Conservation (phyloP, 1,140 invertebrate genomes). For the Mactra quadrangularis region DNA sequence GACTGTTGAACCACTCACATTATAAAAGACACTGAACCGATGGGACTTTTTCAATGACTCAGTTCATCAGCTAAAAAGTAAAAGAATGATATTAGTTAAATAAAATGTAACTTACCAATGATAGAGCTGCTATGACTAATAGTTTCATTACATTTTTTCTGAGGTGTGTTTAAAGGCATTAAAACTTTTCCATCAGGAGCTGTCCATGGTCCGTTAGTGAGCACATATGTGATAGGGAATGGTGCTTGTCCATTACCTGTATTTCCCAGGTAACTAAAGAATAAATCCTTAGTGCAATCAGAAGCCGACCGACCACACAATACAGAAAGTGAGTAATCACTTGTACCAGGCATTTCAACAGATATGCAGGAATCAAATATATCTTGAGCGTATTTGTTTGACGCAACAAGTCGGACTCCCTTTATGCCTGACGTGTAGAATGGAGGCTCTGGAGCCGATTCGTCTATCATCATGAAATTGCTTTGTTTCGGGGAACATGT, state of each 20-base stretch:
- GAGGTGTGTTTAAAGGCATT: slow-evolving; percentile 86
- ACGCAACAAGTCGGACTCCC: slow-evolving; percentile 86
- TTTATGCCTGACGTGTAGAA: slow-evolving; percentile 74
- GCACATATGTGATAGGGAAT: slow-evolving; percentile 91
- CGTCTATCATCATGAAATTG: slow-evolving; percentile 86
- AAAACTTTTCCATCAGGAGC: slow-evolving; percentile 77
- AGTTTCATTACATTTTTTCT: slow-evolving; percentile 88
- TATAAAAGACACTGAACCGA: too few relatives aligned
- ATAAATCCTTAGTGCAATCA: slow-evolving; percentile 76
- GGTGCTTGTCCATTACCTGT: slow-evolving; percentile 88
- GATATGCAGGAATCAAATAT: slow-evolving; percentile 93
- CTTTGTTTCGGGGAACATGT: slow-evolving; percentile 92
- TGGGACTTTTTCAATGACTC: too few relatives aligned
- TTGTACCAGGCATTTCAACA: slow-evolving; percentile 91
- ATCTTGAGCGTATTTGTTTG: slow-evolving; percentile 88
- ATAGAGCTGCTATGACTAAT: slow-evolving; percentile 85
- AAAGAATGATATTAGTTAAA: too few relatives aligned
- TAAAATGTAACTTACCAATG: slow-evolving; percentile 39
- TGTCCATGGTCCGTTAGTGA: slow-evolving; percentile 61
- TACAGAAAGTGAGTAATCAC: slow-evolving; percentile 89
- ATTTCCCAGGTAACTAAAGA: slow-evolving; percentile 88
- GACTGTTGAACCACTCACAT: too few relatives aligned
- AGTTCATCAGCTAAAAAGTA: too few relatives aligned
- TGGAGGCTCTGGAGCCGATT: not conserved
- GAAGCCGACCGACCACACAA: slow-evolving; percentile 89